These are phyloP conservation scores for Lepidocyrtinus sp. DNA, from an alignment of 2,888 invertebrate species.

Conservation along the genomic window DNA sequence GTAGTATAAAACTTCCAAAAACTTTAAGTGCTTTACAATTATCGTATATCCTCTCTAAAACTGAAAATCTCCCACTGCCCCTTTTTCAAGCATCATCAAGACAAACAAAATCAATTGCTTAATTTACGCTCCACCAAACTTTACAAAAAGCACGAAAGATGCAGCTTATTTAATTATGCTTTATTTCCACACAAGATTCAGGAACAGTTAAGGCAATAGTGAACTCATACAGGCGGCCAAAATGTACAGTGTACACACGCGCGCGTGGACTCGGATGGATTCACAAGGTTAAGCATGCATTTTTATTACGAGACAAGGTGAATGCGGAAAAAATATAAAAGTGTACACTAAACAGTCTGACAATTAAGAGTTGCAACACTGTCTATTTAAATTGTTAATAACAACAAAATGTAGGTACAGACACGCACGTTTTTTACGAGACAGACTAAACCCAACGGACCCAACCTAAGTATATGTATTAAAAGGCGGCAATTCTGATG, in stretches of 20 bases:
- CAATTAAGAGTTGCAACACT: slow-evolving; percentile 20
- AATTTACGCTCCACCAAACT: no score
- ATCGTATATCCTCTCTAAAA: no score
- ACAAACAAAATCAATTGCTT: no score
- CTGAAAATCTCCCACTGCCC: no score
- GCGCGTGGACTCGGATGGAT: neutral
- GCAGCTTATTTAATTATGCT: no score
- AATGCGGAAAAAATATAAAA: neutral
- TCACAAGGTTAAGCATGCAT: slow-evolving; percentile 33
- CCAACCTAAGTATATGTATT: neutral
- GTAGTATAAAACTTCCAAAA: no score
- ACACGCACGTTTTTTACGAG: neutral
- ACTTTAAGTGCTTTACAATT: no score
- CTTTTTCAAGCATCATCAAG: no score
- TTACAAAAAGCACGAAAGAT: no score
- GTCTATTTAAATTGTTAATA: neutral
- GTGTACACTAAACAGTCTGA: neutral
- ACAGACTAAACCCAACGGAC: slow-evolving; percentile 18
- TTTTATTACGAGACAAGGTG: slow-evolving; percentile 14
- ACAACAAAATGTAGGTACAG: neutral
- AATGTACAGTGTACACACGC: neutral
- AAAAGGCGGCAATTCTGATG: neutral
- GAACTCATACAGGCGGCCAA: no score
- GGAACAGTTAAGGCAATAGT: no score
- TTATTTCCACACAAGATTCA: no score